Evolutionary conservation across 2,888 invertebrate species (phyloP).

Genomic region (Watsonalla cultraria): DNA sequence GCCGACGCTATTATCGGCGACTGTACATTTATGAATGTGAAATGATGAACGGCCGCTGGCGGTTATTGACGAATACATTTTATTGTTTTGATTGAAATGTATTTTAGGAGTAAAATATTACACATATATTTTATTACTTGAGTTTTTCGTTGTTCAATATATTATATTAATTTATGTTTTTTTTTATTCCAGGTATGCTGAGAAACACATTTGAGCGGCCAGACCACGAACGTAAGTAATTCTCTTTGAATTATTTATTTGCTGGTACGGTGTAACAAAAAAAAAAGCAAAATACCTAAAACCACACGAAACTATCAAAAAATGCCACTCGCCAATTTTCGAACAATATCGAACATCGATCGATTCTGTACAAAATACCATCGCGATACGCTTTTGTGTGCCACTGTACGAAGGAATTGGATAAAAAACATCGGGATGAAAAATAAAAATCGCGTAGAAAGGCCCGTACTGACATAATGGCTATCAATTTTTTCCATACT

Average conservation of each 20-base stretch:
- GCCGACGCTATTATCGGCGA: slow-evolving; percentile 43
- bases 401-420: slow-evolving; percentile 7
- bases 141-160: slow-evolving; percentile 4
- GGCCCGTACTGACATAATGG: slow-evolving; percentile 35
- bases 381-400: slow-evolving; percentile 4
- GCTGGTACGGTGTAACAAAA: background rate
- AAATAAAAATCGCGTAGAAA: slow-evolving; percentile 28
- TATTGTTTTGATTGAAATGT: slow-evolving; percentile 16
- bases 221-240: slow-evolving; percentile 74
- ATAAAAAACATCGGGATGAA: slow-evolving; percentile 12
- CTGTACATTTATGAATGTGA: slow-evolving; percentile 38
- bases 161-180: background rate
- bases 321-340: background rate
- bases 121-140: too few relatives aligned
- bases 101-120: too few relatives aligned
- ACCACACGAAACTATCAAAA: slow-evolving; percentile 3
- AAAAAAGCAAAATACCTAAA: background rate
- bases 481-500: slow-evolving; percentile 49
- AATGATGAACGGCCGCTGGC: slow-evolving; percentile 25
- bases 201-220: slow-evolving; percentile 72
- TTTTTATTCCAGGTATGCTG: slow-evolving; percentile 66
- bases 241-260: background rate
- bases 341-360: background rate
- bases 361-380: background rate
- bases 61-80: slow-evolving; percentile 33